These are phyloP conservation scores for Empidonax traillii DNA, from an alignment of 2,113 vertebrate species.

Conservation along the genomic window DNA sequence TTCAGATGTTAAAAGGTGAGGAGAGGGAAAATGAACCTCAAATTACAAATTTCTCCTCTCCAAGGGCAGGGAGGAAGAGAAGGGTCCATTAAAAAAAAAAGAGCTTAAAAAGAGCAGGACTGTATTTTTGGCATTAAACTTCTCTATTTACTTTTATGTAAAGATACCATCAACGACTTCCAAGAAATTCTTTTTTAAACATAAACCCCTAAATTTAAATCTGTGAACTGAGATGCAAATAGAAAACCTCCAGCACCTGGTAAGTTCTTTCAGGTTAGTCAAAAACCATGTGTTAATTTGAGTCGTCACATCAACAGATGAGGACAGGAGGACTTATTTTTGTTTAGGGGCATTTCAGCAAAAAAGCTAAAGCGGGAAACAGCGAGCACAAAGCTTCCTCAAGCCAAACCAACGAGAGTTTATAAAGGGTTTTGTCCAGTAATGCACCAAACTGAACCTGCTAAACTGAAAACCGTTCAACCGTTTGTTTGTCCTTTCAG, in stretches of 20 bases:
- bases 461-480: constrained; percentile 57
- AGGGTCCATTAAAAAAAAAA: neutral
- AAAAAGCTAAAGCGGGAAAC: constrained; percentile 69
- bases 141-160: constrained; percentile 74
- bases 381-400: constrained; percentile 34
- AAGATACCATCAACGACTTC: constrained; percentile 79
- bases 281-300: constrained; percentile 77
- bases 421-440: constrained; percentile 51
- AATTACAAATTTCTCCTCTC: neutral
- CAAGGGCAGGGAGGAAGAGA: neutral
- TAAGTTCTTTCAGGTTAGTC: constrained; percentile 84
- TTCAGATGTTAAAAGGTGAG: neutral
- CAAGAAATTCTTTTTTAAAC: constrained; percentile 85
- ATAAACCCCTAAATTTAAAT: constrained; percentile 74
- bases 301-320: constrained; percentile 73
- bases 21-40: neutral
- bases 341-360: constrained; percentile 69
- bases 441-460: constrained; percentile 4
- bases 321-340: constrained; percentile 71
- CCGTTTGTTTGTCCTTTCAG: constrained; percentile 64
- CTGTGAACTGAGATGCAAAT: constrained; percentile 89
- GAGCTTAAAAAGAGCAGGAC: neutral
- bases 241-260: constrained; percentile 77
- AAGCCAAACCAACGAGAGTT: constrained; percentile 17
- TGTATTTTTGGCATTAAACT: constrained; percentile 53